phyloP scores from a whole-genome alignment of 1,140 invertebrate genomes.

The Sitophilus oryzae region DNA sequence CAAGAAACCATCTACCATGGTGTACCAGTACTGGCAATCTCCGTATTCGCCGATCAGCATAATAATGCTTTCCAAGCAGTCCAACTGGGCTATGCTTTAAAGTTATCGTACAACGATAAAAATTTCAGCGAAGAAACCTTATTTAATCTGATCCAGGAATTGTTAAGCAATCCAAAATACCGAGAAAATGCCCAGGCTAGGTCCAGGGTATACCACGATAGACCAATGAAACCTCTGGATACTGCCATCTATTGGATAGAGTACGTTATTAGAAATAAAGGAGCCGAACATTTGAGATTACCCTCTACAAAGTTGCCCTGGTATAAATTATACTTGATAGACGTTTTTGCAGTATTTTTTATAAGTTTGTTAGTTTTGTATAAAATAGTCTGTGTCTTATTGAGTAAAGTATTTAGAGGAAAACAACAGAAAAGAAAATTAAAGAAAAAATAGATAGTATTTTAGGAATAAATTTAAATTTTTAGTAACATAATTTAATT shows the following conservation, averaged over 20 bases:
- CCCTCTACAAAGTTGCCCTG: constrained; percentile 52
- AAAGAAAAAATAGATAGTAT: too few relatives aligned
- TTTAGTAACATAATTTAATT: too few relatives aligned
- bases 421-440: too few relatives aligned
- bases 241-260: constrained; percentile 40
- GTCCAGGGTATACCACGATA: constrained; percentile 25
- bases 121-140: constrained; percentile 32
- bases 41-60: constrained; percentile 59
- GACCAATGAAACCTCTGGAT: constrained; percentile 33
- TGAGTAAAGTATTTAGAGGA: too few relatives aligned
- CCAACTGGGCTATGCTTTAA: constrained; percentile 45
- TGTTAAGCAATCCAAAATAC: constrained; percentile 22
- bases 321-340: constrained; percentile 46
- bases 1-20: constrained; percentile 65
- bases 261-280: constrained; percentile 56
- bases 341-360: constrained; percentile 28
- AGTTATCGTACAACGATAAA: constrained; percentile 31
- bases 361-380: not conserved
- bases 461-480: too few relatives aligned
- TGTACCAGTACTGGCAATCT: constrained; percentile 63
- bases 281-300: constrained; percentile 42
- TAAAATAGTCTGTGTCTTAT: not conserved
- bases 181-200: constrained; percentile 18
- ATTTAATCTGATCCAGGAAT: constrained; percentile 8
- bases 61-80: constrained; percentile 50